Percentiles rank a stretch among this genome's conserved stretches.
These are phyloP conservation scores for Onchidella celtica DNA, from an alignment of 2,888 invertebrate species.

Conservation along the genomic window DNA sequence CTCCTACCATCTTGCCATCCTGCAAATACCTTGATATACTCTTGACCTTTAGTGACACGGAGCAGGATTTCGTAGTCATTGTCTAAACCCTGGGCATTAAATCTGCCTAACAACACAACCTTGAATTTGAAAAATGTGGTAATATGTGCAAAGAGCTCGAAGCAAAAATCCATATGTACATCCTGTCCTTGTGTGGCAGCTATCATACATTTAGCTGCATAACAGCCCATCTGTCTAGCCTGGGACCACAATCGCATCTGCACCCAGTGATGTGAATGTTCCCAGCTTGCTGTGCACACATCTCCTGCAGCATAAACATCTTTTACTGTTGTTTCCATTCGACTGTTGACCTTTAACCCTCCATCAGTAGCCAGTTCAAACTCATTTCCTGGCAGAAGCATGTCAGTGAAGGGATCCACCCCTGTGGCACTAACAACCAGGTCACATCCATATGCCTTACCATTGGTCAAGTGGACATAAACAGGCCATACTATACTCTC, in stretches of 20 bases:
- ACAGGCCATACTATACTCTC: too few species aligned
- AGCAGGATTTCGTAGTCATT: slow-evolving; percentile 90
- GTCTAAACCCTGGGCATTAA: slow-evolving; percentile 93
- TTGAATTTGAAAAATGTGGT: slow-evolving; percentile 96
- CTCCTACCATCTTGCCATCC: slow-evolving; percentile 93
- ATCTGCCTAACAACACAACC: slow-evolving; percentile 94
- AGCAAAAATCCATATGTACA: slow-evolving; percentile 89
- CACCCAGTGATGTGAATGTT: slow-evolving; percentile 78
- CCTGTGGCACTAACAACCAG: slow-evolving; percentile 97
- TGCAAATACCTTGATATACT: too few species aligned
- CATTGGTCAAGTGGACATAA: slow-evolving; percentile 88
- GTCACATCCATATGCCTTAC: slow-evolving; percentile 88
- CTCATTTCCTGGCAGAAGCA: slow-evolving; percentile 68
- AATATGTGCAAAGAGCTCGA: slow-evolving; percentile 98
- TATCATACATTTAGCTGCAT: slow-evolving; percentile 93
- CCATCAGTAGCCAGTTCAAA: slow-evolving; percentile 84
- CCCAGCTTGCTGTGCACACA: slow-evolving; percentile 92
- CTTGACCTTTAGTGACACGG: slow-evolving; percentile 89
- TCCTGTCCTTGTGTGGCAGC: slow-evolving; percentile 67
- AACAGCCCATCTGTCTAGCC: slow-evolving; percentile 97
- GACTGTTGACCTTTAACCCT: slow-evolving; percentile 92
- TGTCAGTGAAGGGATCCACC: slow-evolving; percentile 84
- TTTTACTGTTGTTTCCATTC: slow-evolving; percentile 89
- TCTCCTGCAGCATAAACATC: slow-evolving; percentile 98
- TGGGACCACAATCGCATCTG: slow-evolving; percentile 97